Evolutionary conservation across 37 sponge, comb jelly and placozoan species (phyloP), one percentile per base, ranked within the genome.

Genomic region (Lycopodina hypogea): DNA sequence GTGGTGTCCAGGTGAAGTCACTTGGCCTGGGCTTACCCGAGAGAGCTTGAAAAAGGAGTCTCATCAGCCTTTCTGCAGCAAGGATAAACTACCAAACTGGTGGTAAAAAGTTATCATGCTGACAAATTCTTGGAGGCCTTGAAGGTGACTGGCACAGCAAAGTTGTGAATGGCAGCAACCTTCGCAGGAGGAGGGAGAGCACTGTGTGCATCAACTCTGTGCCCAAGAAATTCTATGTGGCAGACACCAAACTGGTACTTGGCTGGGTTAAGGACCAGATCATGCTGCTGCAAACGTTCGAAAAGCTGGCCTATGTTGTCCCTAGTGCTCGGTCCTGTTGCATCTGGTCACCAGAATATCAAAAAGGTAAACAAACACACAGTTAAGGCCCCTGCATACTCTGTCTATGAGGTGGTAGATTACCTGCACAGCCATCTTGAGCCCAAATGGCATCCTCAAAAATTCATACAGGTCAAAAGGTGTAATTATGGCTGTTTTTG

Each of bases 181-280:
- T 70, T 80, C 23, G 38, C 71, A 22, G 81, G 71, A 55, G 69
- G 48, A 9, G 48, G 48, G 4, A 45, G 8, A 17, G 76, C 76
- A 26, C 71, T 69, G 30, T 76, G 37, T 28, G 1, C 3, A 3
- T 75, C 64, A 51, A 82, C 61, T 26, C 57, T 74, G 68, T 82
- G 83, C 30, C 77, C 84, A 9, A 83, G 61, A 45, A 83, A 83
- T 42, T 83, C 84, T 28, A 83, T 53, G 38, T 35, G 18, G 38
- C 23, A 34, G 18, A 1, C 41, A n/a, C 76, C 76, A 39, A 83
- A 74, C 39, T 45, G 48, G 9, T 9, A 45, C 48, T 45, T 45
- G 8, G 48, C 48, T 12, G 48, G 48, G 9, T 45, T 80, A 37
- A 80, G 24, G 11, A 82, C 83, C 64, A 82, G 63, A 37, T 65